Percentiles rank a stretch among this genome's conserved stretches.
These are phyloP conservation scores for Heterotilapia buettikoferi DNA, from an alignment of 2,113 vertebrate species.

Conservation along the genomic window DNA sequence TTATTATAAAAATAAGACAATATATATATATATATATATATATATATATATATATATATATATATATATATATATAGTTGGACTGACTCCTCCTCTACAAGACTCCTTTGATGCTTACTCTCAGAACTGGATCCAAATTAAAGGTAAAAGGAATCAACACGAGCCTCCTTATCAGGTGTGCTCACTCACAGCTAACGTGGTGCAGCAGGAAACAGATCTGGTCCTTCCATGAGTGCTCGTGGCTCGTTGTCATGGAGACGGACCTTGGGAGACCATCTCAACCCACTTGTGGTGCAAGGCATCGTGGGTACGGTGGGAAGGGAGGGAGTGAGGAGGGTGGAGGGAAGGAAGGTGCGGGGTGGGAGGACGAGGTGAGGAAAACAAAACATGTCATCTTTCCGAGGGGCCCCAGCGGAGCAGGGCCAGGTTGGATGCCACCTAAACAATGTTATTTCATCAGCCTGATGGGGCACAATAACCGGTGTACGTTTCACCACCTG, in stretches of 20 bases:
- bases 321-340: not conserved
- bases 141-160: not conserved
- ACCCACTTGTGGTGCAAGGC: conserved; percentile 51
- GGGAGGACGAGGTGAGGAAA: conserved; percentile 25
- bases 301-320: conserved; percentile 35
- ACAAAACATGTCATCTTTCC: conserved; percentile 58
- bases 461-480: conserved; percentile 60
- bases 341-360: not conserved
- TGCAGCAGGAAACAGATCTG: conserved; percentile 41
- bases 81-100: not conserved
- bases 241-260: conserved; percentile 63
- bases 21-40: too few relatives aligned
- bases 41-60: too few relatives aligned
- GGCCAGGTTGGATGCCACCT: conserved; percentile 39
- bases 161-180: conserved; percentile 4
- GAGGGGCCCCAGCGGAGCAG: conserved; percentile 22
- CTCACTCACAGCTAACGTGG: not conserved
- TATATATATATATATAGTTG: too few relatives aligned
- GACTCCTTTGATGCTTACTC: not conserved
- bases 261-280: conserved; percentile 50
- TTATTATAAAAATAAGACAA: too few relatives aligned
- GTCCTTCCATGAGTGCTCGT: conserved; percentile 10
- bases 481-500: conserved; percentile 64
- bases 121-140: not conserved
- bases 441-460: conserved; percentile 63